Evolutionary conservation across 1,140 invertebrate genomes (phyloP), one percentile per base, ranked within the genome.

Genomic region (Drosophila nigromelanica): DNA sequence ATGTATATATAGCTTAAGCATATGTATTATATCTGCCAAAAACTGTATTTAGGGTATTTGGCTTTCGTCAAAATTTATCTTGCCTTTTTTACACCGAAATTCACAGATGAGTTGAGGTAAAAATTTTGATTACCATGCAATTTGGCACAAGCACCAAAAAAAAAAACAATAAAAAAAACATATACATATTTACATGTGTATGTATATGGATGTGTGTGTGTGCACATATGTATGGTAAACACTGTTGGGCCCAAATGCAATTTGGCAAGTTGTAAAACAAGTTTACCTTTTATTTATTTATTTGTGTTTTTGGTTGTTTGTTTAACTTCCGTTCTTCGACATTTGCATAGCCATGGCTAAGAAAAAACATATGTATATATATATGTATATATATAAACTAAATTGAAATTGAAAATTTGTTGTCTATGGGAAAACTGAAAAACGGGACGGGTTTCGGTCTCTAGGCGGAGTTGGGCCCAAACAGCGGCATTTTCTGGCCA

Each of bases 291-390:
- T 69, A 39, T 63, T 33, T 52, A 35, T 61, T 11, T 37, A 33
- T 21, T 39, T 47, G 11, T 24, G 14, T 66, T 63, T 77, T 56
- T 21, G 63, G 61, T 48, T 43, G 24, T 56, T 64, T 45, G n/a
- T 71, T 76, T 40, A 80, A 73, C 80, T 77, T 66, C 61, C 64
- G 56, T 52, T 77, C 27, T 60, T 68, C 50, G 69, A 89, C 76
- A 86, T 87, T 87, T 87, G 73, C 68, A 82, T 86, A 74, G 58
- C 43, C 63, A 74, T 54, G 55, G 43, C 48, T 37, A 21, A 71
- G 11, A n/a, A 54, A 35, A 35, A n/a, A n/a, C n/a, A n/a, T 33
- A 33, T 33, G 8, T 33, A 8, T 35, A 35, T 35, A 8, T 35
- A 35, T 10, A 35, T 35, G 10, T 1, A 35, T 8, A 18, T 6